Conservation (phyloP, 1,140 invertebrate species). For the Brachionus angularis region DNA sequence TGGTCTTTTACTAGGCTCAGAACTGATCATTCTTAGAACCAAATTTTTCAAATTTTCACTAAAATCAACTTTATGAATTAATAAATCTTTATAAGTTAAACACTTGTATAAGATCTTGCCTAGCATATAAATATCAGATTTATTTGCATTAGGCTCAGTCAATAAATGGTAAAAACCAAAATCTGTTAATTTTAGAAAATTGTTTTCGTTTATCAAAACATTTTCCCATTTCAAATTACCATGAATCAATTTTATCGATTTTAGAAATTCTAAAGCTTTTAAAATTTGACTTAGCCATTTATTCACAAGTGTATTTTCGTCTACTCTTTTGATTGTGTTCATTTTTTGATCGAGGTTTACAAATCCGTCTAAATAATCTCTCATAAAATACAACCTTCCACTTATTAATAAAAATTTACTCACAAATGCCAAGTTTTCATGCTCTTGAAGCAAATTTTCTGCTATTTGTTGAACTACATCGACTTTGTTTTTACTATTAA, state of each 20-base stretch:
- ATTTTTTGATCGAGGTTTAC: conserved; percentile 10
- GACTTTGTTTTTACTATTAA: too few species aligned
- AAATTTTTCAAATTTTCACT: conserved; percentile 17
- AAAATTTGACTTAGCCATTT: conserved; percentile 33
- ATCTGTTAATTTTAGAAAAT: neutral
- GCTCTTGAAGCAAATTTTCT: too few species aligned
- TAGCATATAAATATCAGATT: neutral
- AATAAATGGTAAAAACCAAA: conserved; percentile 2
- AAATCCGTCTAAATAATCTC: neutral
- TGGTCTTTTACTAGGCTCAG: neutral
- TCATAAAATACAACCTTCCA: neutral
- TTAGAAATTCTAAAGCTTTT: neutral
- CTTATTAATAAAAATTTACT: neutral
- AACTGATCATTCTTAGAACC: conserved; percentile 6
- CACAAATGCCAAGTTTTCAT: neutral
- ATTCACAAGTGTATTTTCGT: neutral
- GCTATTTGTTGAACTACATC: too few species aligned
- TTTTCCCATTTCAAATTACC: conserved; percentile 5
- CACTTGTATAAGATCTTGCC: neutral
- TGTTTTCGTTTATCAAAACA: neutral
- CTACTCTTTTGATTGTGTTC: neutral
- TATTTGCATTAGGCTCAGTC: neutral
- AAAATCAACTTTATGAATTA: conserved; percentile 1
- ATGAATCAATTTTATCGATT: neutral
- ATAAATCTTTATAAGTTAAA: neutral